phyloP scores from a whole-genome alignment of 2,797 vertebrate species.

The Lerista edwardsae region DNA sequence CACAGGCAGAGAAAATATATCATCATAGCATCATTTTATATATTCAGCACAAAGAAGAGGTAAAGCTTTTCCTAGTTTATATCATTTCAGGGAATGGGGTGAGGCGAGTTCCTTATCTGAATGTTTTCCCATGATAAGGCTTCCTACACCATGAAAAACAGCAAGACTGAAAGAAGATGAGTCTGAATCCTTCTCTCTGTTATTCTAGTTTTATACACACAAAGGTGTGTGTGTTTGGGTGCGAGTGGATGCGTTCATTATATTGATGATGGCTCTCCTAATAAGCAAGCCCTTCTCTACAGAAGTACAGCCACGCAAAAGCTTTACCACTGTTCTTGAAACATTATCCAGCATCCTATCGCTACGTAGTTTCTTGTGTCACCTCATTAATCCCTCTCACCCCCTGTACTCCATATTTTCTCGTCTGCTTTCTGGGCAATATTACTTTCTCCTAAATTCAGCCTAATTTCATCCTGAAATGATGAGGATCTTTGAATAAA shows the following conservation, averaged over 20 bases:
- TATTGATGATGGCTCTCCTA: no score
- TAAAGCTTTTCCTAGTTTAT: not conserved
- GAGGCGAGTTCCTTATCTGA: not conserved
- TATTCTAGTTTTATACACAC: not conserved
- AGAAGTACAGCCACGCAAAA: no score
- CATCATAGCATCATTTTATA: not conserved
- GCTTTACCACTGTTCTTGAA: no score
- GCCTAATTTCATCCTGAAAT: not conserved
- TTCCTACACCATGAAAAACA: not conserved
- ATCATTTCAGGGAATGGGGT: not conserved
- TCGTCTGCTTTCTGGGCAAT: not conserved
- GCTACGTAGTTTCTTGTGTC: no score
- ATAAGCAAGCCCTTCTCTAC: no score
- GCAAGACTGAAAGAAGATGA: not conserved
- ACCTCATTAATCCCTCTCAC: not conserved
- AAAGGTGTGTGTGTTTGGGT: not conserved
- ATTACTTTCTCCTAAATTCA: not conserved
- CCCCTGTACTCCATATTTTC: not conserved
- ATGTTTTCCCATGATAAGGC: not conserved
- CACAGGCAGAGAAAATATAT: not conserved
- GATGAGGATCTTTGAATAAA: not conserved
- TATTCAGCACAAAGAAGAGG: not conserved
- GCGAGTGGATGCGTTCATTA: no score
- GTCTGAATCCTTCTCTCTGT: no score
- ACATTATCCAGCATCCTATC: not conserved